phyloP scores from a whole-genome alignment of 2,888 invertebrate genomes.

The Amiota minor region DNA sequence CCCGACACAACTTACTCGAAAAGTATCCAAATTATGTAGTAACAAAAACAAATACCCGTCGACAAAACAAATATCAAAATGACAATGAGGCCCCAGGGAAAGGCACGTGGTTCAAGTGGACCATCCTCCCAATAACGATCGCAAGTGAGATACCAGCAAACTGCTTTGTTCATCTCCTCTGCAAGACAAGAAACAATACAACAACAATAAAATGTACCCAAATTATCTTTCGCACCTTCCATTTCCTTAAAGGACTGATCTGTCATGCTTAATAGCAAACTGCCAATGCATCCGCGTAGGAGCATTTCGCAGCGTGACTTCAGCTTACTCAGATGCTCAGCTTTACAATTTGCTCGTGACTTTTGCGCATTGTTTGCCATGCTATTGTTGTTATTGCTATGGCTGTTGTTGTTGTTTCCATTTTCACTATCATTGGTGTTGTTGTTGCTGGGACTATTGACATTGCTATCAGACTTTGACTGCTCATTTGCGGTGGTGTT shows the following conservation, averaged over 20 bases:
- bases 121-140: conserved; percentile 93
- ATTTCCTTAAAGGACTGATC: conserved; percentile 89
- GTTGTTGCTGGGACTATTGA: conserved; percentile 3
- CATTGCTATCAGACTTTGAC: conserved; percentile 30
- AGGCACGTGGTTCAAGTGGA: conserved; percentile 82
- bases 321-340: conserved; percentile 83
- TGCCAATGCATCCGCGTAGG: conserved; percentile 87
- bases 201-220: background rate
- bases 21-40: conserved; percentile 93
- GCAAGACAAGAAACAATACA: conserved; percentile 41
- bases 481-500: conserved; percentile 48
- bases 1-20: conserved; percentile 83
- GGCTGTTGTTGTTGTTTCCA: background rate
- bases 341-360: conserved; percentile 85
- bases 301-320: conserved; percentile 82
- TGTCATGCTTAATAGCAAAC: conserved; percentile 84
- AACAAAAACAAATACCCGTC: conserved; percentile 89
- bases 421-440: conserved; percentile 35
- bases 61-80: conserved; percentile 87
- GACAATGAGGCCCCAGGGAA: conserved; percentile 86
- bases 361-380: conserved; percentile 75
- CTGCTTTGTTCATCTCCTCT: conserved; percentile 91
- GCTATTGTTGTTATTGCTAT: conserved; percentile 42
- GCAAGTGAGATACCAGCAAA: conserved; percentile 94
- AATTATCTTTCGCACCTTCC: conserved; percentile 78